Percentiles rank a stretch among this genome's conserved stretches.
Evolutionary conservation across 1,140 invertebrate genomes (phyloP).

Genomic region (Panulirus ornatus): DNA sequence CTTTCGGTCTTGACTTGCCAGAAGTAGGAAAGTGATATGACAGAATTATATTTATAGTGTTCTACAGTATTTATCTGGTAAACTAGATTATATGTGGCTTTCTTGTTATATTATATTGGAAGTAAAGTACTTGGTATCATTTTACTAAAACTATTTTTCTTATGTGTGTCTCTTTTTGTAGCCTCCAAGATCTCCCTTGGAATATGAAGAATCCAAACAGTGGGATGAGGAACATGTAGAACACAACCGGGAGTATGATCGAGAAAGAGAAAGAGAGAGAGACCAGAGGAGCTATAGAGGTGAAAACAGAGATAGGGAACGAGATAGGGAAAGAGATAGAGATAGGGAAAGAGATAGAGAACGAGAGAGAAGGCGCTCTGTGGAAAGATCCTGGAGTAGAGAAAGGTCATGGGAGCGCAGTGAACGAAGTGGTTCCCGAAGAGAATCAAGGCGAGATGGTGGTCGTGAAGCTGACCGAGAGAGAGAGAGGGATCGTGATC

Average conservation of each 20-base stretch:
- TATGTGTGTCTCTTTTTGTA: conserved; percentile 9
- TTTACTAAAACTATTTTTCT: background rate
- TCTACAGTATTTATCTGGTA: background rate
- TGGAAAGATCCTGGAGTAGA: conserved; percentile 20
- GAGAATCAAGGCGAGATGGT: conserved; percentile 32
- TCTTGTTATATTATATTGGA: background rate
- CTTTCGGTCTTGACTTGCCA: background rate
- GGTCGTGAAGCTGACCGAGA: conserved; percentile 77
- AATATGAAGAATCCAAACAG: conserved; percentile 58
- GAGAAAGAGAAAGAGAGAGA: conserved; percentile 56
- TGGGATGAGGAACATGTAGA: conserved; percentile 57
- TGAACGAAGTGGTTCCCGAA: background rate
- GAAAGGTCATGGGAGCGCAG: conserved; percentile 34
- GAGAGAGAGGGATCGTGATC: conserved; percentile 77
- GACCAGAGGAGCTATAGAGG: conserved; percentile 29
- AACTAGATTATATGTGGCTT: background rate
- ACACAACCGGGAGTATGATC: conserved; percentile 41
- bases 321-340: conserved; percentile 75
- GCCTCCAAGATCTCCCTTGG: conserved; percentile 62
- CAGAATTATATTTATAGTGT: background rate
- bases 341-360: conserved; percentile 43
- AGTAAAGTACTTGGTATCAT: background rate
- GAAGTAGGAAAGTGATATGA: conserved; percentile 4
- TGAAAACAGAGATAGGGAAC: conserved; percentile 18
- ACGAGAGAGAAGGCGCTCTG: conserved; percentile 68